Evolutionary conservation across 2,888 invertebrate genomes (phyloP).

Genomic region (Acleris laterana): DNA sequence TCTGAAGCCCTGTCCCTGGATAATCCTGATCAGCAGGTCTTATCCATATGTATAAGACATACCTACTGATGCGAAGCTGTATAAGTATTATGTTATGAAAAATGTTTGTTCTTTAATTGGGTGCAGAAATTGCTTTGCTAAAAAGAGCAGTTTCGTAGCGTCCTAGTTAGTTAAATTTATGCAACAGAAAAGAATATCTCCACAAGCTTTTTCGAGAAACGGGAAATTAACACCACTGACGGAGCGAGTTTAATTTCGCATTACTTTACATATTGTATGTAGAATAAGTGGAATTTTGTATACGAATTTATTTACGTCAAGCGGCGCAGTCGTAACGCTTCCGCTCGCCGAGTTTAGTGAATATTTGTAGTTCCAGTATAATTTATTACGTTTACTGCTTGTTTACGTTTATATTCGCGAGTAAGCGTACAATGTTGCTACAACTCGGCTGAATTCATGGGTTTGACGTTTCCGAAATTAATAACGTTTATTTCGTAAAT

Average conservation of each 20-base stretch:
- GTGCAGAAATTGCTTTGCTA: neutral
- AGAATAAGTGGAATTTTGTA: constrained; percentile 12
- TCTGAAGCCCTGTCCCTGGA: constrained; percentile 24
- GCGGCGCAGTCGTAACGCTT: constrained; percentile 9
- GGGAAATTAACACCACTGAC: neutral
- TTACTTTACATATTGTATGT: neutral
- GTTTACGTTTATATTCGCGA: constrained; percentile 18
- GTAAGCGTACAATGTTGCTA: constrained; percentile 12
- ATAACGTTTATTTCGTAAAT: constrained; percentile 34
- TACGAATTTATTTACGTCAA: constrained; percentile 17
- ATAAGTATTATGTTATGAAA: neutral
- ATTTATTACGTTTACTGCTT: constrained; percentile 40
- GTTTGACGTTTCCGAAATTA: constrained; percentile 6
- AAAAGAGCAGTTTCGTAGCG: neutral
- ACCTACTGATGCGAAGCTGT: neutral
- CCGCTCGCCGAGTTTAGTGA: constrained; percentile 35
- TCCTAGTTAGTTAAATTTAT: neutral
- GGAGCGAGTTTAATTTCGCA: neutral
- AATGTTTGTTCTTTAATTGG: neutral
- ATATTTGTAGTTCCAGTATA: constrained; percentile 43
- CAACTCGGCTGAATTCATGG: constrained; percentile 1
- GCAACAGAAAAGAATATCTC: neutral
- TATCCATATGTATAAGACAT: neutral
- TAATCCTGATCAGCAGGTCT: constrained; percentile 25
- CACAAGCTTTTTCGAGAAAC: neutral